These are phyloP conservation scores for Seira ritae DNA, from an alignment of 2,888 invertebrate genomes.

Conservation along the genomic window DNA sequence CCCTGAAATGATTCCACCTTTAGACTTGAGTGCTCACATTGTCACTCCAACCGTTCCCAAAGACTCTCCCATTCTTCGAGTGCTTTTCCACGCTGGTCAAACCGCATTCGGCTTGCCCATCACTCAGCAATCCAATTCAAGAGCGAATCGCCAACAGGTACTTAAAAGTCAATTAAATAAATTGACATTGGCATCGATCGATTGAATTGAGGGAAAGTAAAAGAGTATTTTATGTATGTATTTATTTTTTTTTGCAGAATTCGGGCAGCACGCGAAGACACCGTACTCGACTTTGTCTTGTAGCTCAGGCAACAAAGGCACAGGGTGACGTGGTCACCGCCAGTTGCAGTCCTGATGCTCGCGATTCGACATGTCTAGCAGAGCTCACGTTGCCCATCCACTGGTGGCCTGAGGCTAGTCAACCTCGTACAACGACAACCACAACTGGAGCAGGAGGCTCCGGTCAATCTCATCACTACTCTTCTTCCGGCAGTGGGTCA, in stretches of 20 bases:
- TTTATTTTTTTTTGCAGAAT: conserved; percentile 31
- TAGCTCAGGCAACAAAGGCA: conserved; percentile 74
- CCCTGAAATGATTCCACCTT: conserved; percentile 74
- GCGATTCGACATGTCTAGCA: conserved; percentile 94
- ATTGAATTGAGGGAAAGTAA: background rate
- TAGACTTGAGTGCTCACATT: conserved; percentile 95
- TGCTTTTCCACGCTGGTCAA: conserved; percentile 91
- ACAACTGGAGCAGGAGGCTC: conserved; percentile 21
- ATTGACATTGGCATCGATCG: too few relatives aligned
- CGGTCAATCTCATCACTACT: conserved; percentile 42
- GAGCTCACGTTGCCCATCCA: conserved; percentile 90
- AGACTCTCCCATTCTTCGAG: conserved; percentile 93
- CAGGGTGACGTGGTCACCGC: conserved; percentile 80
- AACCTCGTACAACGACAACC: conserved; percentile 78
- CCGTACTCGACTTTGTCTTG: conserved; percentile 72
- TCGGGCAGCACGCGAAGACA: conserved; percentile 65
- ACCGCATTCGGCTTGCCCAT: conserved; percentile 76
- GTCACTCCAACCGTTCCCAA: conserved; percentile 91
- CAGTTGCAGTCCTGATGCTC: conserved; percentile 94
- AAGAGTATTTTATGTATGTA: background rate
- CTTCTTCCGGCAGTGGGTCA: conserved; percentile 76
- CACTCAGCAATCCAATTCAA: conserved; percentile 65
- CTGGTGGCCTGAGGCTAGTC: conserved; percentile 89
- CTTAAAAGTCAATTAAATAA: conserved; percentile 81
- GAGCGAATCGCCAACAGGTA: conserved; percentile 82